Base-by-base conservation (phyloP, 2,113 vertebrate genomes). In the Tragelaphus buxtoni region DNA sequence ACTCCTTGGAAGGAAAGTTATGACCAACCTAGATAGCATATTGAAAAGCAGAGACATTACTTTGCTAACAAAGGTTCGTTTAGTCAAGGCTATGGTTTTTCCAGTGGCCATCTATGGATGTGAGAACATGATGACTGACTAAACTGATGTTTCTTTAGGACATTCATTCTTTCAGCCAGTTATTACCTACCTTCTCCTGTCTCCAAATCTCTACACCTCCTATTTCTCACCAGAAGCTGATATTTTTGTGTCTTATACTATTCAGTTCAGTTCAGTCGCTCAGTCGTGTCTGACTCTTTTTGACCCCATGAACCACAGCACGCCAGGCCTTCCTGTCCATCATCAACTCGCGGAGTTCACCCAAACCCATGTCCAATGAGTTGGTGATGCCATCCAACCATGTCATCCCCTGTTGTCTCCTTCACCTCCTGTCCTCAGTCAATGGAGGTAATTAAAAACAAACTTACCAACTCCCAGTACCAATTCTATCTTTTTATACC, bases 281-380 rank as follows among this genome's bases (percentile, higher is more conserved):
- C 61, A 63, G 61, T 63, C 7, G 0, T 63, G 61, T 63, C 30
- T 0, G 0, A n/a, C 14, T 63, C 14, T 63, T n/a, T 63, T 32
- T 0, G 1, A 18, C 61, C 32, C 14, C 61, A 63, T n/a, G 32
- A 63, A 63, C 7, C 1, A 1, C 61, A 63, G 32, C 3, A 63
- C 0, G 4, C 32, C 61, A 63, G 14, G 7, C 32, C 14, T 63
- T 7, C 7, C 61, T 18, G 32, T 63, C 61, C 30, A 63, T n/a
- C 61, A 63, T 14, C 61, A 63, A 17, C 30, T n/a, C 14, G 7
- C 0, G 0, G 61, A 8, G 16, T 63, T 14, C 32, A 9, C 16
- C 7, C 61, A 63, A 63, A n/a, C 32, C 7, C 32, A 63, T 63
- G 16, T 63, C 7, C 61, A n/a, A n/a, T 18, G 32, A 65, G 61